Evolutionary conservation across 2,797 vertebrate genomes (phyloP).

Genomic region (Protonibea diacanthus): DNA sequence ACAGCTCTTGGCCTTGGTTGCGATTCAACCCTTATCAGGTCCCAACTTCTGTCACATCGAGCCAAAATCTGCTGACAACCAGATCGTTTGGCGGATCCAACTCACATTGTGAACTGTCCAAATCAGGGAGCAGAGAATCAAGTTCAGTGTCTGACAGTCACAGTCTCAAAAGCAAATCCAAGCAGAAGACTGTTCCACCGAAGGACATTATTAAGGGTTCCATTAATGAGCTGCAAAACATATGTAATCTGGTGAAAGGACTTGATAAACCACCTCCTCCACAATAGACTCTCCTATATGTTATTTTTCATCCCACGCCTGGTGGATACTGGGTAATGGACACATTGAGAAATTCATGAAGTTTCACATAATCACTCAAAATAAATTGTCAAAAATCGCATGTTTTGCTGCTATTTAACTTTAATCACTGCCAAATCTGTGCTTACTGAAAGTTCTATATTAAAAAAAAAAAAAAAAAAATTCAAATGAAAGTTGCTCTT

Average conservation of each 20-base stretch:
- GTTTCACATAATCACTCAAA: constrained; percentile 32
- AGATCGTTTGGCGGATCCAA: constrained; percentile 77
- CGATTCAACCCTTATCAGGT: constrained; percentile 93
- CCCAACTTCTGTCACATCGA: constrained; percentile 83
- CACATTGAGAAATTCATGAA: background rate
- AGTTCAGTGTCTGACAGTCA: constrained; percentile 83
- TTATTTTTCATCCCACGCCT: constrained; percentile 40
- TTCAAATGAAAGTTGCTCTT: background rate
- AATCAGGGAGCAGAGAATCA: constrained; percentile 75
- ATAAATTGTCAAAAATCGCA: constrained; percentile 17
- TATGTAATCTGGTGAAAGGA: constrained; percentile 87
- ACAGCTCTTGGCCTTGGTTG: constrained; percentile 86
- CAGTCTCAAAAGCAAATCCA: constrained; percentile 83
- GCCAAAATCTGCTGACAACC: constrained; percentile 82
- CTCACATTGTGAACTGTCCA: constrained; percentile 78
- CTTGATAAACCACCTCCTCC: constrained; percentile 87
- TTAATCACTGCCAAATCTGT: constrained; percentile 1
- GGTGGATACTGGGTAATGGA: background rate
- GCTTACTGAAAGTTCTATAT: background rate
- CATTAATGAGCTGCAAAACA: constrained; percentile 88
- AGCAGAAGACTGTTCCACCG: constrained; percentile 85
- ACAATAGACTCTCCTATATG: constrained; percentile 84
- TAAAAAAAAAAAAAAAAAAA: no score
- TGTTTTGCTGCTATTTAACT: constrained; percentile 19
- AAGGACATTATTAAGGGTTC: constrained; percentile 84